Percentiles rank a stretch among this genome's conserved stretches.
Conservation (phyloP, 1,140 invertebrate species). For the Caenorhabditis latens region DNA sequence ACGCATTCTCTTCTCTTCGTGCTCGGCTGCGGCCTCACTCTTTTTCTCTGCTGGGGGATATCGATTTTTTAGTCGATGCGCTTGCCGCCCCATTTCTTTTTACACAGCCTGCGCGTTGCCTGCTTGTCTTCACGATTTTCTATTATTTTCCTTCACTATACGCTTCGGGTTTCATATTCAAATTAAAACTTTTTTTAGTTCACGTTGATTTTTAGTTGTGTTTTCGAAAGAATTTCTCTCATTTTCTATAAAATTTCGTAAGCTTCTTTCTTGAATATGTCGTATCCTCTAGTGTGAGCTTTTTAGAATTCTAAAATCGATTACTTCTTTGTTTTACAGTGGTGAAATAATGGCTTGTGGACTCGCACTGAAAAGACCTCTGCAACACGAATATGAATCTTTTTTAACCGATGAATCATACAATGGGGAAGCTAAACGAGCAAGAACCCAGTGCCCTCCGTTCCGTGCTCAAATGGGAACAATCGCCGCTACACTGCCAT, state of each 20-base stretch:
- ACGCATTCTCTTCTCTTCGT: constrained; percentile 6
- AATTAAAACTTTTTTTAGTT: not conserved
- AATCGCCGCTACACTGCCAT: constrained; percentile 71
- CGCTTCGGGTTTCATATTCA: not conserved
- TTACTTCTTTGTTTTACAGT: not conserved
- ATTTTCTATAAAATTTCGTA: not conserved
- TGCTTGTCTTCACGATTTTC: not conserved
- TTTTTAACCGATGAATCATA: constrained; percentile 69
- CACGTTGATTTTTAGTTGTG: not conserved
- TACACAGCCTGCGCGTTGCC: not conserved
- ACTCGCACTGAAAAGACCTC: constrained; percentile 72
- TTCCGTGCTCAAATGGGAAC: constrained; percentile 73
- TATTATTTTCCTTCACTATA: not conserved
- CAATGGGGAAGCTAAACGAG: constrained; percentile 69
- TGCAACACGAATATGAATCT: constrained; percentile 71
- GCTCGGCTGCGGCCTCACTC: not conserved
- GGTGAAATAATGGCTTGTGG: constrained; percentile 72
- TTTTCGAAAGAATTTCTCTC: not conserved
- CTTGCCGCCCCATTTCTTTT: not conserved
- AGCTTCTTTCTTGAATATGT: constrained; percentile 15
- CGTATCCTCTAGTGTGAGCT: not conserved
- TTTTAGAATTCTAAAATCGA: not conserved
- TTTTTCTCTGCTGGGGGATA: not conserved
- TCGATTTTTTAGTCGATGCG: constrained; percentile 33
- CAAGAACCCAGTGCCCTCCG: constrained; percentile 74